These are phyloP conservation scores for Palythoa caribaeorum DNA, from an alignment of 92 coral and sea anemone genomes.

Conservation along the genomic window DNA sequence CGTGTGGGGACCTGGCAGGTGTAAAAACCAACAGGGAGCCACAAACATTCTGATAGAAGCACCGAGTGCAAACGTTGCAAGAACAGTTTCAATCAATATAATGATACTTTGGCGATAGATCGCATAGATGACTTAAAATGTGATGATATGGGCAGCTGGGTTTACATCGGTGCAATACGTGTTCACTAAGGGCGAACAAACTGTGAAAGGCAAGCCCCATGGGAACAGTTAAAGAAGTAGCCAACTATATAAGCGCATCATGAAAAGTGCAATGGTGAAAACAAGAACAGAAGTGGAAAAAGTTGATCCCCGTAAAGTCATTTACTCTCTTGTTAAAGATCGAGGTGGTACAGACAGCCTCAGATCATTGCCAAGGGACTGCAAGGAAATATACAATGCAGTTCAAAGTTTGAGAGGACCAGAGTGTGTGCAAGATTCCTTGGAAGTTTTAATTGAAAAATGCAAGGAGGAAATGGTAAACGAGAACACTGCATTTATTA, in stretches of 20 bases:
- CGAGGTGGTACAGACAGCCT: conserved; percentile 55
- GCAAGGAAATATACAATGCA: conserved; percentile 39
- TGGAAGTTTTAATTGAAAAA: background rate
- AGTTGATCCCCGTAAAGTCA: conserved; percentile 18
- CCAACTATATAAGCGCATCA: conserved; percentile 43
- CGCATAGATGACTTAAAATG: no score
- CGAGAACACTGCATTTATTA: conserved; percentile 23
- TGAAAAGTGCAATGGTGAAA: conserved; percentile 35
- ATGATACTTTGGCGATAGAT: no score
- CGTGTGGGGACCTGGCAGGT: no score
- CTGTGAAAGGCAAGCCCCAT: conserved; percentile 40
- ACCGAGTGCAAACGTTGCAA: no score
- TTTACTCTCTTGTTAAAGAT: conserved; percentile 33
- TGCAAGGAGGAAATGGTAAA: background rate
- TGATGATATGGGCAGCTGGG: no score
- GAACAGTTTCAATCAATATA: no score
- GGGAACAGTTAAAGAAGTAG: conserved; percentile 25
- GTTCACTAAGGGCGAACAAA: conserved; percentile 54
- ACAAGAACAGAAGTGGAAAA: background rate
- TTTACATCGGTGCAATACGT: conserved; percentile 41
- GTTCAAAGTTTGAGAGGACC: background rate
- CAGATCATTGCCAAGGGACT: conserved; percentile 32
- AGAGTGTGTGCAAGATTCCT: background rate
- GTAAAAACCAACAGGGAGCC: no score
- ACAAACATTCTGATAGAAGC: no score